Base-by-base conservation (phyloP, 1,140 invertebrate genomes). In the Mactra quadrangularis region DNA sequence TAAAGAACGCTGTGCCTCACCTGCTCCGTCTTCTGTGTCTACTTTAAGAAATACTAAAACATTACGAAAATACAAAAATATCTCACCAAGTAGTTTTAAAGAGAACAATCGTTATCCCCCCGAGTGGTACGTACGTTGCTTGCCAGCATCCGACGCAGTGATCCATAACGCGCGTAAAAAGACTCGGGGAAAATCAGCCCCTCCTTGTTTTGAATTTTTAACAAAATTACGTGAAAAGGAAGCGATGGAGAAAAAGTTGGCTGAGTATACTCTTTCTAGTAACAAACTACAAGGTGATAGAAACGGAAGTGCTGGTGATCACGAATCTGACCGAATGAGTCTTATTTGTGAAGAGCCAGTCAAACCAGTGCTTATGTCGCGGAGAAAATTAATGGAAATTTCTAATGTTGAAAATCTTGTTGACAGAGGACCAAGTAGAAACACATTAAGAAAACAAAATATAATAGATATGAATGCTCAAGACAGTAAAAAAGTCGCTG, bases 101-200 rank as follows among this genome's bases (percentile, higher is more conserved):
- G 77, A 81, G 57, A 81, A 81, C 66, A 68, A 68, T 22, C 29
- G 77, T 29, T 86, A 76, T 68, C 87, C 87, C 9, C 47, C 75
- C 47, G 85, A 86, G 59, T 87, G 85, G 85, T 87, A 85, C 27
- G 76, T 83, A 3, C 70, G 71, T 22, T 81, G 77, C 31, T 55
- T 87, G 31, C 87, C 79, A 19, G 85, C 87, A 0, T 83, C 85
- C 13, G 87, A 87, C 77, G 82, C 81, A 6, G 79, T 75, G 1
- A 66, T 87, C 45, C 74, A 83, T 25, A 82, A 83, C 50, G 53
- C 78, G 2, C 71, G 82, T 1, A 66, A 81, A 25, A 74, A 85
- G 27, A 53, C 52, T 4, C 33, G 47, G 4, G 59, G 59, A 22
- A 82, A 86, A 60, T 81, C 81, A 15, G 83, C 83, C 4, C 79